Evolutionary conservation across 2,888 invertebrate genomes (phyloP), one percentile per base, ranked within the genome.

Genomic region (Acheta domesticus): DNA sequence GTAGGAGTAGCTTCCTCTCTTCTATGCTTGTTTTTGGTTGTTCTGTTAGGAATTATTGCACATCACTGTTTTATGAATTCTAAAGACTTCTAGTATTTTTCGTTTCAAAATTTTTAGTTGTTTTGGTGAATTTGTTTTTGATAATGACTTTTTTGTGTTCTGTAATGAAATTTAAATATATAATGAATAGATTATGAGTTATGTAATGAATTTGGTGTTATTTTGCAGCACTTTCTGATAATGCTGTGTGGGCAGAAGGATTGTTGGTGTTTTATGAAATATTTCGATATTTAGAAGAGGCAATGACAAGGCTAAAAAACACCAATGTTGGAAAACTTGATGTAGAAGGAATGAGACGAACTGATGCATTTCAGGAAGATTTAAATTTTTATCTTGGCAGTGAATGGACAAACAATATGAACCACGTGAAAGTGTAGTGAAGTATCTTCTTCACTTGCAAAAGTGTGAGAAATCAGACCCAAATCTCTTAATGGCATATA

Each of bases 211-310:
- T 36, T 36, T 36, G 36, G 36, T 36, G 36, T 36, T 36, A 36
- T 36, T 36, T 88, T 88, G 73, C 85, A 93, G 93, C 92, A 77
- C 86, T 93, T n/a, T 88, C 90, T 81, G 92, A 94, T 85, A 91
- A 93, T 84, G 87, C 88, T 50, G 93, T 94, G 0, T 94, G 94
- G 94, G 92, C 92, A 0, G 94, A 94, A 83, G 94, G 94, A 1
- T 87, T 94, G 23, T 89, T 93, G 82, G 90, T 93, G 36, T 94
- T 94, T 85, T 94, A 94, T 85, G 93, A 94, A 86, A 88, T 94
- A 74, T 94, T 94, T 85, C 90, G 91, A 82, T 93, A 89, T 85
- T 86, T 94, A 1, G 94, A 94, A 87, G 89, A 90, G 82, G 91
- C 93, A 73, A 88, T 91, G 84, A 84, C 87, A 84, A 81, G 88